Conservation (phyloP, 2,888 invertebrate genomes). For the Melanargia galathea region DNA sequence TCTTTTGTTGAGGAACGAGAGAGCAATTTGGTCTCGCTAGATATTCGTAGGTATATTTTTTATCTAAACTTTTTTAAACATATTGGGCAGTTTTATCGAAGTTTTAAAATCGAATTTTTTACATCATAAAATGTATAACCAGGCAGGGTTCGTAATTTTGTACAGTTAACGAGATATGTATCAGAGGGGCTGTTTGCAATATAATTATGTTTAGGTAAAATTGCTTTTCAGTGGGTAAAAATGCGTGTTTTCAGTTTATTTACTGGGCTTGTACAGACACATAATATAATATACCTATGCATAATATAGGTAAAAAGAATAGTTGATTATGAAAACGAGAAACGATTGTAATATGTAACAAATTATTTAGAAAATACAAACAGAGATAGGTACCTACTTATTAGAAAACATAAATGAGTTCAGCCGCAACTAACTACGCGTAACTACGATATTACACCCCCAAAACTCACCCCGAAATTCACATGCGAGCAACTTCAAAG, state of each 20-base stretch:
- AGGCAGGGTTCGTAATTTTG: no score
- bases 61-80: no score
- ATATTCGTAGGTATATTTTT: no score
- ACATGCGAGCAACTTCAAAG: constrained; percentile 41
- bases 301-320: background rate
- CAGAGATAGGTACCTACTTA: background rate
- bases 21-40: no score
- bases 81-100: no score
- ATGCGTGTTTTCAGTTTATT: background rate
- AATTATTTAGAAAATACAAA: background rate
- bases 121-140: no score
- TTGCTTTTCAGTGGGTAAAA: no score
- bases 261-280: background rate
- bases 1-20: no score
- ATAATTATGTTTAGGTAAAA: no score
- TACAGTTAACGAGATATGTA: no score
- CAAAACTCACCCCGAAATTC: constrained; percentile 34
- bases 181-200: no score
- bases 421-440: background rate
- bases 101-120: no score
- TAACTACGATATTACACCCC: constrained; percentile 20
- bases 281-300: background rate
- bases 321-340: background rate
- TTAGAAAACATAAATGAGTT: background rate
- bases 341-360: background rate